These are phyloP conservation scores for Sitta carolinensis DNA, from an alignment of 2,797 vertebrate genomes.

Conservation along the genomic window DNA sequence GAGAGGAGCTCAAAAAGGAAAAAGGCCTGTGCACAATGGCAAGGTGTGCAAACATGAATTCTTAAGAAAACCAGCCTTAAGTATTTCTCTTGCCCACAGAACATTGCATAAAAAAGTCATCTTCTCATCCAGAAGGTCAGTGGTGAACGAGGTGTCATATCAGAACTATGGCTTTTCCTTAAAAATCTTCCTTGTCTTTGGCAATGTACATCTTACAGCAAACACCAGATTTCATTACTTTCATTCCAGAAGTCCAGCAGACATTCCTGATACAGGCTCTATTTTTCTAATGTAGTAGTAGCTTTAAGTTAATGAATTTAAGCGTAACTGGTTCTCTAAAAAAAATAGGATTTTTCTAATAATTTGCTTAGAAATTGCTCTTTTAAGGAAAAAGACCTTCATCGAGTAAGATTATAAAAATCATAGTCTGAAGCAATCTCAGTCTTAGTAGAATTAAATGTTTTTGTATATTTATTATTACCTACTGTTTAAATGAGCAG, in stretches of 20 bases:
- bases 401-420: not conserved
- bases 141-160: not conserved
- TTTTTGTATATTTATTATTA: not conserved
- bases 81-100: not conserved
- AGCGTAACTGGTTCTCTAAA: not conserved
- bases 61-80: not conserved
- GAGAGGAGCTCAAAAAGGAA: not conserved
- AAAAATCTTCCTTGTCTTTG: not conserved
- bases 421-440: not conserved
- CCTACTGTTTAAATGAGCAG: not conserved
- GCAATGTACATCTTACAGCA: not conserved
- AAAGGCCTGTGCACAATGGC: not conserved
- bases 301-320: not conserved
- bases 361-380: not conserved
- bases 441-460: not conserved
- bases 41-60: not conserved
- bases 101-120: not conserved
- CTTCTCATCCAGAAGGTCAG: constrained; percentile 62
- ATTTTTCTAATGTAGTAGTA: not conserved
- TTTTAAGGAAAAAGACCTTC: not conserved
- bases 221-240: not conserved
- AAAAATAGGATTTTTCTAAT: not conserved
- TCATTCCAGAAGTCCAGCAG: not conserved
- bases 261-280: not conserved
- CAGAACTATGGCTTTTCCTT: not conserved